Conservation (phyloP, 2,888 invertebrate genomes). For the Lumbricus terrestris region DNA sequence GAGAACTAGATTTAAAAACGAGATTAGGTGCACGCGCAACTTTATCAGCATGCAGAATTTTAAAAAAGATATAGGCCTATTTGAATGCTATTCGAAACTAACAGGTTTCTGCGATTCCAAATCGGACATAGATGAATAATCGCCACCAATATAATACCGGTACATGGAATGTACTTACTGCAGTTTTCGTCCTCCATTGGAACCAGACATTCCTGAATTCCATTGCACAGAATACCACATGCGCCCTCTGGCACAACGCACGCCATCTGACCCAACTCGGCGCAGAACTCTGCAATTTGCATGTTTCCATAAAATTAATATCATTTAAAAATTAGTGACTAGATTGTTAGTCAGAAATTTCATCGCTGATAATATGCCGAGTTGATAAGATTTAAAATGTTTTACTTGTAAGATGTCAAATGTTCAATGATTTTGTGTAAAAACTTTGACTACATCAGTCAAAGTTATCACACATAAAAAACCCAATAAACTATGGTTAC, state of each 20-base stretch:
- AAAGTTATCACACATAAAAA: not conserved
- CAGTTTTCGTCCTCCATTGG: conserved; percentile 21
- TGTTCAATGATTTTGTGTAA: not conserved
- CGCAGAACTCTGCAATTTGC: conserved; percentile 8
- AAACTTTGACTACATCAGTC: too few species aligned
- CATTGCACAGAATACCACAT: conserved; percentile 27
- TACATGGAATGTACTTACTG: conserved; percentile 22
- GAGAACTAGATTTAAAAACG: too few species aligned
- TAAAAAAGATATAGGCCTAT: too few species aligned
- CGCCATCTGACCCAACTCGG: not conserved
- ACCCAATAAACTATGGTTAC: not conserved
- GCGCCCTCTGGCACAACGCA: not conserved
- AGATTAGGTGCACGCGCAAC: too few species aligned
- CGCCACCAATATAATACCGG: too few species aligned
- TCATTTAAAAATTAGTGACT: not conserved
- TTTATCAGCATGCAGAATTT: too few species aligned
- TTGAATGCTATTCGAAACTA: too few species aligned
- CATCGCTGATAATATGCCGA: not conserved
- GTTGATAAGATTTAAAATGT: not conserved
- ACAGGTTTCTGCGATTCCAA: too few species aligned
- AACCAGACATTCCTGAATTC: conserved; percentile 22
- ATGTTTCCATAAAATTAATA: not conserved
- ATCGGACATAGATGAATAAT: too few species aligned
- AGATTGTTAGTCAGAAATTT: not conserved
- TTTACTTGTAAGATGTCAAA: not conserved